A percentile compares a stretch with the other conserved stretches of the same genome.
These are phyloP conservation scores for Leucoptera coffeella DNA, from an alignment of 2,888 invertebrate genomes.

Conservation along the genomic window DNA sequence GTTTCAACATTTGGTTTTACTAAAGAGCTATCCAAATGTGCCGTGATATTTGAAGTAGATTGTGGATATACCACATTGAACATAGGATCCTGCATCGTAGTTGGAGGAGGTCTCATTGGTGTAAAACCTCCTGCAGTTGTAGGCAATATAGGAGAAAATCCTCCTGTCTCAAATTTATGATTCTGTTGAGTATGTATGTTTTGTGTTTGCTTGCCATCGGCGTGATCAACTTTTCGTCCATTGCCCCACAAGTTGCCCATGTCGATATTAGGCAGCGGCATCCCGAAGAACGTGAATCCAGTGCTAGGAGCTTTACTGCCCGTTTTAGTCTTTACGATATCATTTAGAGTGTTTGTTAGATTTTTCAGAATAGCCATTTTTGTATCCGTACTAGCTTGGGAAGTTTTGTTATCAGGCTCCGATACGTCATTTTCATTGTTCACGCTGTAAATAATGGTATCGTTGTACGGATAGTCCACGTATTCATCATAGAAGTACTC, in stretches of 20 bases:
- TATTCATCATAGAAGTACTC: slow-evolving; percentile 83
- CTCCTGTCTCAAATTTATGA: slow-evolving; percentile 67
- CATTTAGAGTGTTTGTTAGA: slow-evolving; percentile 13
- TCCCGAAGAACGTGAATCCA: slow-evolving; percentile 79
- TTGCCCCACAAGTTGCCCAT: slow-evolving; percentile 59
- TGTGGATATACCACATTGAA: not conserved
- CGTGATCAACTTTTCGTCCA: slow-evolving; percentile 39
- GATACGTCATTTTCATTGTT: slow-evolving; percentile 18
- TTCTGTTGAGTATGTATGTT: slow-evolving; percentile 26
- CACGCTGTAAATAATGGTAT: slow-evolving; percentile 35
- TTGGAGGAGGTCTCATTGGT: slow-evolving; percentile 50
- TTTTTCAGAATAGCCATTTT: not conserved
- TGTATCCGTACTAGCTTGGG: not conserved
- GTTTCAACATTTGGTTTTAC: slow-evolving; percentile 9
- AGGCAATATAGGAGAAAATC: slow-evolving; percentile 71
- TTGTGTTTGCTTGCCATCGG: slow-evolving; percentile 25
- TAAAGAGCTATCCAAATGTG: too few relatives aligned
- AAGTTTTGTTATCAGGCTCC: not conserved
- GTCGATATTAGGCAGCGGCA: slow-evolving; percentile 69
- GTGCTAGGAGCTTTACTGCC: slow-evolving; percentile 44
- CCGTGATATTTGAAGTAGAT: not conserved
- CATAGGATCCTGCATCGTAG: slow-evolving; percentile 12
- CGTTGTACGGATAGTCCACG: slow-evolving; percentile 68
- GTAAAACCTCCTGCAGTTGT: slow-evolving; percentile 66
- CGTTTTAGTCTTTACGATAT: slow-evolving; percentile 21